Base-by-base conservation (phyloP, 2,888 invertebrate species). In the Volucella inflata region DNA sequence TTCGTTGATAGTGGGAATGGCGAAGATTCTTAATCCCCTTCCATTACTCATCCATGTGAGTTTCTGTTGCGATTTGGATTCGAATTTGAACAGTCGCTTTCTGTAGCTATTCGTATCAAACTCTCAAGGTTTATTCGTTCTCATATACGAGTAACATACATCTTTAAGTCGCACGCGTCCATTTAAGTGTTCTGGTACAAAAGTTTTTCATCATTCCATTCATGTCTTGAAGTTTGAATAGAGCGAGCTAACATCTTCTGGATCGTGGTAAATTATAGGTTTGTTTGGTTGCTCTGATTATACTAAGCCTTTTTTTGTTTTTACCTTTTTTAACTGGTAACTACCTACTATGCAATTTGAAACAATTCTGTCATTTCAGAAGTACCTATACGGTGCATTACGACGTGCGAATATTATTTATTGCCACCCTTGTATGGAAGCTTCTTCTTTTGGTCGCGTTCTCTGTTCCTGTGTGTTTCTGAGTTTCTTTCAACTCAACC, bases 361-460 rank as follows among this genome's bases (percentile, higher is more conserved):
- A 80, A 80, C 71, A 85, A 46, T 81, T 81, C 85, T 85, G 81
- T 85, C 85, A 85, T 85, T 85, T 77, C 85, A 72, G 71, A 55
- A 71, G 55, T 74, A 80, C 53, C 59, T 46, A 42, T 44, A 12
- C 50, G 10, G 53, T 77, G 81, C 76, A 85, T 81, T 81, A 72
- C 81, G 85, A 85, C 59, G 85, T 85, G 85, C 85, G 81, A 85
- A 81, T 76, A 81, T 85, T 85, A 85, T 85, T 85, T 85, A 85
- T 81, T 55, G 55, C 71, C 71, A 55, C 67, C 67, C 59, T 60
- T 75, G 79, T 79, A 75, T 59, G 21, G 70, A 70, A 75, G 78
- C 74, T 75, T 70, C 79, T 80, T 75, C 30, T 30, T 30, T 30
- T 30, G 6, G 30, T 30, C 46, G 55, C 36, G 46, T n/a, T 21